phyloP scores from a whole-genome alignment of 2,797 vertebrate genomes.

The Argentina silus region DNA sequence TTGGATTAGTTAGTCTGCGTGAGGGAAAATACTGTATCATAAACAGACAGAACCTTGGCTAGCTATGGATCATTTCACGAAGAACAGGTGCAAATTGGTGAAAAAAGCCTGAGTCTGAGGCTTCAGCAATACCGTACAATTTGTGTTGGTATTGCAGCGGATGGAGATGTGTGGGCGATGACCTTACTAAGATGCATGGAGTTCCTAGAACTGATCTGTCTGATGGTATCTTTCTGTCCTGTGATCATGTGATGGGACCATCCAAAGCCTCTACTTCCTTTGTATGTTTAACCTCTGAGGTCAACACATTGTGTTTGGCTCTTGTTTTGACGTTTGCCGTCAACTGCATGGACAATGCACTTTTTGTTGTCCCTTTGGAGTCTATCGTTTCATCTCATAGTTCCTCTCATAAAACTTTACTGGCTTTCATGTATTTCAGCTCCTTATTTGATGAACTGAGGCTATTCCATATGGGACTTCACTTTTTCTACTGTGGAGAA shows the following conservation, averaged over 20 bases:
- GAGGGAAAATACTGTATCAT: too few relatives aligned
- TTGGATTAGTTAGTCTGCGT: too few relatives aligned
- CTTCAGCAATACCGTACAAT: not conserved
- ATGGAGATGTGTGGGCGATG: not conserved
- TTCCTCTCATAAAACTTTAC: conserved; percentile 58
- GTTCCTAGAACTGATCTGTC: conserved; percentile 44
- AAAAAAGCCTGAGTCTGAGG: not conserved
- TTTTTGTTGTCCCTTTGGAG: conserved; percentile 50
- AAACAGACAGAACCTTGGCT: too few relatives aligned
- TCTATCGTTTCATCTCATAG: conserved; percentile 49
- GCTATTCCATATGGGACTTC: not conserved
- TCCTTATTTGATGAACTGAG: conserved; percentile 49
- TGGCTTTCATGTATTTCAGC: conserved; percentile 49
- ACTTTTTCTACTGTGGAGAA: not conserved
- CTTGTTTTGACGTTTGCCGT: conserved; percentile 67
- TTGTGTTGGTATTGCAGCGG: not conserved
- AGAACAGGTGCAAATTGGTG: not conserved
- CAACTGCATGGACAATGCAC: conserved; percentile 64
- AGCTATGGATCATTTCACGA: not conserved
- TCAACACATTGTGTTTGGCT: conserved; percentile 67
- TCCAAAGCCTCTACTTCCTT: conserved; percentile 53
- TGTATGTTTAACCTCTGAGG: conserved; percentile 67
- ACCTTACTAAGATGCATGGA: not conserved
- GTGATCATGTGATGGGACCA: conserved; percentile 39
- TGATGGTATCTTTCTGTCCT: conserved; percentile 15